Conservation (phyloP, 2,888 invertebrate genomes). For the Caenorhabditis sp. region DNA sequence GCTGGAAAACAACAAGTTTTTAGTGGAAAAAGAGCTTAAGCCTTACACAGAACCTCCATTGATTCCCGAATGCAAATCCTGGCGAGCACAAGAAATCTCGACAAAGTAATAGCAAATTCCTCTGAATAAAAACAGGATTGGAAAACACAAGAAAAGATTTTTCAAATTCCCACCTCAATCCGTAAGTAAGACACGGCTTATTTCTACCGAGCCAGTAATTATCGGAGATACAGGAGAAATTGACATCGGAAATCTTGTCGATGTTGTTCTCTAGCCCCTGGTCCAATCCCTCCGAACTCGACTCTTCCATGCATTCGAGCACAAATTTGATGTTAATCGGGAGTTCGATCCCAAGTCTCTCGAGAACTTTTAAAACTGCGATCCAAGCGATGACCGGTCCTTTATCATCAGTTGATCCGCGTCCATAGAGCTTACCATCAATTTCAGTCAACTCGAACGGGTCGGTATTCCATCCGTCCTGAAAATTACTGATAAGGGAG, state of each 20-base stretch:
- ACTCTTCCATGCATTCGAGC: conserved; percentile 99
- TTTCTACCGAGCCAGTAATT: conserved; percentile 98
- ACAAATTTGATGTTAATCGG: conserved; percentile 90
- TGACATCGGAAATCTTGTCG: conserved; percentile 86
- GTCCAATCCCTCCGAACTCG: conserved; percentile 96
- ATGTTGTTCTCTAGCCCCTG: conserved; percentile 87
- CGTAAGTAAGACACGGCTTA: conserved; percentile 98
- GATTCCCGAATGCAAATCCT: conserved; percentile 96
- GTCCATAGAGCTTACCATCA: conserved; percentile 92
- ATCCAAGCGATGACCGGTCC: conserved; percentile 95
- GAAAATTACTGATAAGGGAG: conserved; percentile 1
- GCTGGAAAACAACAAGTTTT: too few relatives aligned
- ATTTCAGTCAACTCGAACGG: conserved; percentile 93
- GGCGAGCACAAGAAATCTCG: conserved; percentile 89
- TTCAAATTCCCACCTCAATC: conserved; percentile 86
- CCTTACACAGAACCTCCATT: conserved; percentile 93
- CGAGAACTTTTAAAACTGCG: conserved; percentile 93
- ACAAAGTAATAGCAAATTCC: conserved; percentile 91
- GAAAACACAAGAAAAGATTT: background rate
- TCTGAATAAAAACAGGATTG: conserved; percentile 82
- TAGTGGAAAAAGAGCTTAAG: background rate
- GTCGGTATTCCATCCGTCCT: conserved; percentile 93
- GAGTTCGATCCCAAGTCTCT: conserved; percentile 87
- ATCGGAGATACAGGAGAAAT: conserved; percentile 97
- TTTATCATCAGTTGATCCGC: conserved; percentile 95